Percentiles rank a stretch among this genome's conserved stretches.
These are phyloP conservation scores for Drosophila saltans DNA, from an alignment of 1,140 invertebrate species.

Conservation along the genomic window DNA sequence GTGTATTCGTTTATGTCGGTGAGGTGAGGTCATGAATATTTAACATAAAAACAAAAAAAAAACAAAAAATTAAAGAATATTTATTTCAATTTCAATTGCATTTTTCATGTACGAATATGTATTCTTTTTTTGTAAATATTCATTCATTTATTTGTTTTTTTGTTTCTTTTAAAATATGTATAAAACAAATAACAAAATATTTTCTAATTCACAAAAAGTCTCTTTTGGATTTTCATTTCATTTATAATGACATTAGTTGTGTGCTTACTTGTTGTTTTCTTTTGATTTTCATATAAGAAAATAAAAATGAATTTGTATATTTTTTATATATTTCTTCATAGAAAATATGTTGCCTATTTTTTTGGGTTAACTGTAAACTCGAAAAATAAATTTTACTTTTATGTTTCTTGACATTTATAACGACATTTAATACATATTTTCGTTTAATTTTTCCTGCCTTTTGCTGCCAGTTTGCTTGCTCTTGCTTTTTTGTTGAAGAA, in stretches of 20 bases:
- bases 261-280: neutral
- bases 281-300: neutral
- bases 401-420: neutral
- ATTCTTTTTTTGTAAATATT: slow-evolving; percentile 10
- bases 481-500: neutral
- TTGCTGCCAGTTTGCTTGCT: no score
- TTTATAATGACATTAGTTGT: slow-evolving; percentile 13
- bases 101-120: slow-evolving; percentile 37
- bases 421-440: neutral
- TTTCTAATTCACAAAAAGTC: slow-evolving; percentile 3
- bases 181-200: slow-evolving; percentile 20
- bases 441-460: neutral
- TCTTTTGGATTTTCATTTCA: neutral
- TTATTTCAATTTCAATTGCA: slow-evolving; percentile 75
- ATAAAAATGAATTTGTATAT: neutral
- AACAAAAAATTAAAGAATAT: slow-evolving; percentile 69
- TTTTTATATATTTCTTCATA: neutral
- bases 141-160: slow-evolving; percentile 33
- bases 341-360: slow-evolving; percentile 3
- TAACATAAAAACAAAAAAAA: slow-evolving; percentile 17
- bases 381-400: neutral
- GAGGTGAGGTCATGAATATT: slow-evolving; percentile 5
- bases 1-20: neutral
- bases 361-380: neutral
- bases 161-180: slow-evolving; percentile 19